Evolutionary conservation across 1,140 invertebrate genomes (phyloP), one percentile per base, ranked within the genome.

Genomic region (Pectinophora gossypiella): DNA sequence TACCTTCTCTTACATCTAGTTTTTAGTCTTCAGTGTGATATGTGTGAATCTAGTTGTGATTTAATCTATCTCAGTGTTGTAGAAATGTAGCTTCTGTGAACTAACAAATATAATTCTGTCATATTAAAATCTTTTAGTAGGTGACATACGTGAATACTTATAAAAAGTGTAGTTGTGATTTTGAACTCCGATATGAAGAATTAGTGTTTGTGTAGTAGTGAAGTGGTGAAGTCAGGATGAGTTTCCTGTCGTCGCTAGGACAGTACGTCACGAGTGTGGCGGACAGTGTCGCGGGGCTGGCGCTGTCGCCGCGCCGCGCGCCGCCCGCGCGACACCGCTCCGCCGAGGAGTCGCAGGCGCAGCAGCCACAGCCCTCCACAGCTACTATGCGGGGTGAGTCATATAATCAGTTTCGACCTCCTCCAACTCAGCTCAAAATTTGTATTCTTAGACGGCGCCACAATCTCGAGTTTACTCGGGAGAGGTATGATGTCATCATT

Each of bases 241-340:
- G 94, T 90, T 95, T 95, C 88, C 92, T 95, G 72, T 93, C 92
- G 68, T 94, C 93, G 6, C 79, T 95, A 54, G 93, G 94, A 64
- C 94, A 95, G 75, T 94, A 94, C 79, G 94, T 95, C 69, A 91
- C 89, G 52, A 92, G 90, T 55, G 91, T 85, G 66, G 91, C 91
- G 56, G 92, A 91, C 73, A 94, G 94, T 65, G 94, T 95, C 51
- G 93, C 94, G 9, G 94, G 91, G 64, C 78, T 95, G 49, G 92
- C 90, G 23, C 80, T 95, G n/a, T 94, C 93, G 52, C 93, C 94
- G 22, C 93, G 94, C 56, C 90, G 94, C 56, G 95, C 93, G 64
- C 93, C 93, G 1, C 89, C 93, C 46, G 89, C 91, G n/a, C 89
- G 92, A 3, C 93, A 94, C 62, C 89, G 91, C 38, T 91, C 91